Evolutionary conservation across 2,113 vertebrate genomes (phyloP), one percentile per base, ranked within the genome.

Genomic region (Corythaeola cristata): DNA sequence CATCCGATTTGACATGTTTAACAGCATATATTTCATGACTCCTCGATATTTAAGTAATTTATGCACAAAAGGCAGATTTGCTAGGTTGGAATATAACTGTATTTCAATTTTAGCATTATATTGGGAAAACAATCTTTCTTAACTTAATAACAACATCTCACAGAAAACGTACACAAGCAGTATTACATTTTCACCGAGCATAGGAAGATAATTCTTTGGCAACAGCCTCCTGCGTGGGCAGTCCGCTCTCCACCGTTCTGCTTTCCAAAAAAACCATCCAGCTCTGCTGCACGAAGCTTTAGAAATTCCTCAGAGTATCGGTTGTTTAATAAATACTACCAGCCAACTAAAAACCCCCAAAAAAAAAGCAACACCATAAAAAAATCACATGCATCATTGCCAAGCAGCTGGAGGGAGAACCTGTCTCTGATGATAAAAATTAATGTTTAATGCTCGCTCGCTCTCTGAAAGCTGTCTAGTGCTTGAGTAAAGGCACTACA

Each of bases 1-100:
- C 92, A 97, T 87, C 71, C 14, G 2, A 85, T 50, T 72, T 97
- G 94, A 97, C 92, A 96, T 89, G 90, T 96, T 96, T 93, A 94
- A 92, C 77, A 91, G 93, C 94, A 94, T 59, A 37, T 68, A 91
- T 72, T 89, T 89, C 87, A 75, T 58, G 47, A 5, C 44, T 89
- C n/a, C 49, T 35, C 75, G 89, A 92, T 59, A 85, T 39, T 77
- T 21, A 60, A 82, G 81, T 87, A 89, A 96, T 96, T 96, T 85
- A 96, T 95, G 91, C 88, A 68, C 79, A 90, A 92, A 88, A 95
- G 60, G 92, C 64, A 96, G 95, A 95, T 94, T 84, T 71, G 49
- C 26, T 60, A 4, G 8, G n/a, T 20, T 79, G 64, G 62, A 95
- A 86, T 24, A 37, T 23, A 72, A 35, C 56, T 33, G 35, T 58